Evolutionary conservation across 2,797 vertebrate genomes (phyloP).

Genomic region (Sebastolobus altivelis): DNA sequence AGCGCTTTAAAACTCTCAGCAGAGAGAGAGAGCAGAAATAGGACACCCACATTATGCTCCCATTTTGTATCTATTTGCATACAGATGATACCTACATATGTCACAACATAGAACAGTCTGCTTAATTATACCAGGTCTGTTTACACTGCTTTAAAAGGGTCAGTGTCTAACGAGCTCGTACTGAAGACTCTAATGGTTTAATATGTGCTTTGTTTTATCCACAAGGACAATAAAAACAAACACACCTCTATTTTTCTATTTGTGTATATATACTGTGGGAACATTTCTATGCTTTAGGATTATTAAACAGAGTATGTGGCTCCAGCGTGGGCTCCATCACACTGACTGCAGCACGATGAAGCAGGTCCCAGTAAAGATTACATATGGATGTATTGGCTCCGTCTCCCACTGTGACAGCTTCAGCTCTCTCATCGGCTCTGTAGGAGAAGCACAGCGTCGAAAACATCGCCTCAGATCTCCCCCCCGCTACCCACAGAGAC

Average conservation of each 20-base stretch:
- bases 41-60: conserved; percentile 43
- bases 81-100: conserved; percentile 55
- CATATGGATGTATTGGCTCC: conserved; percentile 18
- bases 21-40: conserved; percentile 34
- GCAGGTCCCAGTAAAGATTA: conserved; percentile 35
- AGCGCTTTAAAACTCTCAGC: background rate
- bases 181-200: background rate
- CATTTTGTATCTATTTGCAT: conserved; percentile 69
- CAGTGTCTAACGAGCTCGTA: conserved; percentile 28
- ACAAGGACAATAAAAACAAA: background rate
- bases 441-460: conserved; percentile 17
- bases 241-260: background rate
- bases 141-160: conserved; percentile 52
- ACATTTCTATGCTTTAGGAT: background rate
- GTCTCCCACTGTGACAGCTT: conserved; percentile 28
- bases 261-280: background rate
- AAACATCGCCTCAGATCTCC: conserved; percentile 8
- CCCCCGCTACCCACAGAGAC: conserved; percentile 34
- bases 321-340: background rate
- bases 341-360: background rate
- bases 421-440: conserved; percentile 18
- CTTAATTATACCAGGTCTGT: conserved; percentile 49
- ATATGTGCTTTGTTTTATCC: background rate
- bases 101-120: conserved; percentile 39
- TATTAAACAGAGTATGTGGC: background rate